Evolutionary conservation across 1,140 invertebrate species (phyloP).

Genomic region (Drosophila funebris): DNA sequence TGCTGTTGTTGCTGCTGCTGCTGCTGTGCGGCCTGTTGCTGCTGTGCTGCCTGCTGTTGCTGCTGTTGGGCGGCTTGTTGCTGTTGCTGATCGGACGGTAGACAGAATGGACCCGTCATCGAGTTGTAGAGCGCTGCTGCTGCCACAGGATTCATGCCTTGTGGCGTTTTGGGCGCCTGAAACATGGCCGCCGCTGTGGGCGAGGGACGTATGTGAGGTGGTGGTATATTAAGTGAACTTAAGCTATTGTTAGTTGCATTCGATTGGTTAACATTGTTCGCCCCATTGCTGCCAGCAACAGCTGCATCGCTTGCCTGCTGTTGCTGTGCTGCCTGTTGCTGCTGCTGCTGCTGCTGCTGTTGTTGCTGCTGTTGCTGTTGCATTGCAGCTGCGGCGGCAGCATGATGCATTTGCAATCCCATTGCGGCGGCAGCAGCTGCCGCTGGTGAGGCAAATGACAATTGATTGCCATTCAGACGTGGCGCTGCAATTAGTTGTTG

Average conservation of each 20-base stretch:
- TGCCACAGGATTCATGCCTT: conserved; percentile 87
- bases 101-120: conserved; percentile 87
- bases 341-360: conserved; percentile 54
- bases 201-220: conserved; percentile 88
- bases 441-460: conserved; percentile 78
- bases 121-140: conserved; percentile 87
- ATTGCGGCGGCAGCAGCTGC: conserved; percentile 81
- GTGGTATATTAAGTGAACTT: conserved; percentile 85
- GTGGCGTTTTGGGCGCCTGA: conserved; percentile 90
- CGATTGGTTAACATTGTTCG: conserved; percentile 52
- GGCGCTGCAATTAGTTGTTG: conserved; percentile 79
- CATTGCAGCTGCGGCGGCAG: conserved; percentile 79
- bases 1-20: conserved; percentile 83
- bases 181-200: conserved; percentile 89
- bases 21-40: conserved; percentile 85
- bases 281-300: conserved; percentile 50
- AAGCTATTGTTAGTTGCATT: conserved; percentile 80
- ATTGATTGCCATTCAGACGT: conserved; percentile 75
- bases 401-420: conserved; percentile 82
- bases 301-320: conserved; percentile 38
- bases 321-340: conserved; percentile 41
- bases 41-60: conserved; percentile 70
- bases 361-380: conserved; percentile 67
- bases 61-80: conserved; percentile 64
- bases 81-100: conserved; percentile 83